A percentile compares a stretch with the other conserved stretches of the same genome.
Conservation (phyloP, 2,113 vertebrate genomes). For the Podarcis raffonei region DNA sequence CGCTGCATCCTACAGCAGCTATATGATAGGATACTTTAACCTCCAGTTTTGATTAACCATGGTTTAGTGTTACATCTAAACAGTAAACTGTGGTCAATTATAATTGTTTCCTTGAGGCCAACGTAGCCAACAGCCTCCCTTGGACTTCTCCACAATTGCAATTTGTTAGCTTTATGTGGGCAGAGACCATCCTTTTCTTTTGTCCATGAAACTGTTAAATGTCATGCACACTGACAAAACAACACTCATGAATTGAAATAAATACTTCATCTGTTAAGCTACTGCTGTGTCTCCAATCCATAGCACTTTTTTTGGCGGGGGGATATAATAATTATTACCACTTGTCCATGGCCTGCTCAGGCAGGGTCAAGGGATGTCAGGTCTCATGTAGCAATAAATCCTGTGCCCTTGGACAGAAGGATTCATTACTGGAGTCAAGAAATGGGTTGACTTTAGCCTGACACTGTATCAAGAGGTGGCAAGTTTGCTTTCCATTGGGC, state of each 20-base stretch:
- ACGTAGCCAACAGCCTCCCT: background rate
- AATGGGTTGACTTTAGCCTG: slow-evolving; percentile 3
- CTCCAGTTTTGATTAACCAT: too few species aligned
- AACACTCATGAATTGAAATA: background rate
- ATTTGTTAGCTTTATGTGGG: background rate
- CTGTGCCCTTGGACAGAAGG: background rate
- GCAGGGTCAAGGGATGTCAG: background rate
- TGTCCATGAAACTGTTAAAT: background rate
- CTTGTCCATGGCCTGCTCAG: background rate
- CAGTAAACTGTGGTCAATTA: too few species aligned
- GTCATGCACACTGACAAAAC: background rate
- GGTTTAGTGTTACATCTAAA: too few species aligned
- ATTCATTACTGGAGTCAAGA: background rate
- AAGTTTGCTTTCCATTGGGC: background rate
- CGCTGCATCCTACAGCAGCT: too few species aligned
- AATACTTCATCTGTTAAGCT: background rate
- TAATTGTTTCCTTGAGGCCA: too few species aligned
- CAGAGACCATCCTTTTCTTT: background rate
- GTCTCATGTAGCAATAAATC: background rate
- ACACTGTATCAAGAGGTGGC: slow-evolving; percentile 2
- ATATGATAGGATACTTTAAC: too few species aligned
- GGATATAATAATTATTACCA: background rate
- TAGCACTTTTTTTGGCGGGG: background rate
- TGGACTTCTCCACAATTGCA: background rate
- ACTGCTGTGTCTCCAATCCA: background rate